Evolutionary conservation across 2,113 vertebrate genomes (phyloP), one percentile per base, ranked within the genome.

Genomic region (Vidua macroura): DNA sequence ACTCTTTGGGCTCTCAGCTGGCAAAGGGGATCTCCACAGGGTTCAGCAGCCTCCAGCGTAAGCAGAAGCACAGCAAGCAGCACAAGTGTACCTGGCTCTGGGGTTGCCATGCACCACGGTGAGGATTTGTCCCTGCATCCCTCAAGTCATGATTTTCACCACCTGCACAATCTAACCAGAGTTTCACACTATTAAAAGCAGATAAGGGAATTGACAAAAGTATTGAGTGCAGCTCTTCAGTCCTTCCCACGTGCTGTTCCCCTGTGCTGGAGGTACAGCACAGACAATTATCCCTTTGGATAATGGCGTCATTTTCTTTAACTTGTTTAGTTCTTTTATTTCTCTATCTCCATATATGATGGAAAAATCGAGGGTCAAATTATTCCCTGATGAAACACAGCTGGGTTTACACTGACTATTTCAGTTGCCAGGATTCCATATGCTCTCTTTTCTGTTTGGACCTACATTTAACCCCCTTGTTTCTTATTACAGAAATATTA

Each of bases 151-250:
- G 51, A 86, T 90, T 95, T 93, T 63, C 48, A 90, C 88, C 56
- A 78, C 76, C 93, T 86, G 82, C 48, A 49, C 58, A 67, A 83
- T 91, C 75, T 83, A 95, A 90, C 44, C 59, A 53, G 51, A 52
- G 55, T 70, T 90, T 92, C 85, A 67, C 56, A 86, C 83, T 91
- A 90, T 88, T 96, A 88, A 86, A 91, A 86, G 41, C 52, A 93
- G 64, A 70, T 77, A 63, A 72, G 68, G n/a, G 88, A 96, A 97
- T 96, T 81, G 94, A 96, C 91, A 72, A 83, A 96, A 90, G 76
- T 96, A 96, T 96, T 3, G 94, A 96, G 68, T 67, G 85, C n/a
- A 94, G 60, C 83, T 83, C 72, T 86, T 83, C 75, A 86, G 76
- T 78, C 72, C 68, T 92, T 93, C 92, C 79, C 85, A 94, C 64